Evolutionary conservation across 2,888 invertebrate species (phyloP).

Genomic region (Zaprionus bogoriensis): DNA sequence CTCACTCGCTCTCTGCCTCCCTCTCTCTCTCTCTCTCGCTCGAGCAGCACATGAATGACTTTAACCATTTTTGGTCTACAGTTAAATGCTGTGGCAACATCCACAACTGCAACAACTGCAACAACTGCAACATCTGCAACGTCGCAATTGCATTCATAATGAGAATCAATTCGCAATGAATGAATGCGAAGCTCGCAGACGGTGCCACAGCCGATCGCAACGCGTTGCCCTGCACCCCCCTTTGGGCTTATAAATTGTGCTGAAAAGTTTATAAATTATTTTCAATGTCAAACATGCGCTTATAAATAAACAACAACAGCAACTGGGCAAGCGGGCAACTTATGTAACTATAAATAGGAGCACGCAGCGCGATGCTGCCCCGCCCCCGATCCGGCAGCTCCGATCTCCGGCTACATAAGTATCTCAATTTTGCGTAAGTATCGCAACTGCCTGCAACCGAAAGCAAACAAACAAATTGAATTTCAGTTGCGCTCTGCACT

Average conservation of each 20-base stretch:
- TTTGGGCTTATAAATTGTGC: slow-evolving; percentile 64
- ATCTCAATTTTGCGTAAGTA: slow-evolving; percentile 19
- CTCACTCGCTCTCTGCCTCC: neutral
- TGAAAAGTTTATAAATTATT: slow-evolving; percentile 79
- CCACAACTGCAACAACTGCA: no score
- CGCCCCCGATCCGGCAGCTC: neutral
- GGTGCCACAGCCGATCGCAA: neutral
- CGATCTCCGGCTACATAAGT: slow-evolving; percentile 16
- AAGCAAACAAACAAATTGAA: slow-evolving; percentile 65
- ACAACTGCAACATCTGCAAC: slow-evolving; percentile 65
- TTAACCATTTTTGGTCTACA: slow-evolving; percentile 80
- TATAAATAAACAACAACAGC: slow-evolving; percentile 72
- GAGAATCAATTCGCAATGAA: slow-evolving; percentile 54
- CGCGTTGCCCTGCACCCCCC: neutral
- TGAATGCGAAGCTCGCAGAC: slow-evolving; percentile 19
- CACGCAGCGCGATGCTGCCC: slow-evolving; percentile 1
- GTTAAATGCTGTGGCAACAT: slow-evolving; percentile 69
- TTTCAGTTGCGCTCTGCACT: slow-evolving; percentile 61
- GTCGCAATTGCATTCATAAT: slow-evolving; percentile 74
- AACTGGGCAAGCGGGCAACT: slow-evolving; percentile 33
- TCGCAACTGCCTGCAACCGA: slow-evolving; percentile 23
- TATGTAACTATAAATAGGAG: slow-evolving; percentile 36
- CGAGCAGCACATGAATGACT: slow-evolving; percentile 69
- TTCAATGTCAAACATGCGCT: slow-evolving; percentile 79
- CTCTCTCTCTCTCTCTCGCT: slow-evolving; percentile 2